Conservation (phyloP, 1,140 invertebrate genomes). For the Galendromus occidentalis region DNA sequence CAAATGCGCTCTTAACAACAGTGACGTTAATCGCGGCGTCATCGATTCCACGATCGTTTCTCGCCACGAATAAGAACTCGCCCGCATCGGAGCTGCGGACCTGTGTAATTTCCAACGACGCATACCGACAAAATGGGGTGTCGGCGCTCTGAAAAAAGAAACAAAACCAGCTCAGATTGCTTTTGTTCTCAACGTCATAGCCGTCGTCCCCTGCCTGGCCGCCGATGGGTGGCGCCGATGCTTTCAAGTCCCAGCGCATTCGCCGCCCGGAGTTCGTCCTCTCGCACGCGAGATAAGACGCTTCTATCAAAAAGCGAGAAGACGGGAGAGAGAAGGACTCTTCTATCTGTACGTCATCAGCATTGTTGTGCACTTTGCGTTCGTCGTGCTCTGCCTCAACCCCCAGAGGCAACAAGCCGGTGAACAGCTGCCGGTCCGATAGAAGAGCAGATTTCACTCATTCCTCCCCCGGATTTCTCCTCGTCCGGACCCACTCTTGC, state of each 20-base stretch:
- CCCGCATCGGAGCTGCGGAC: constrained; percentile 35
- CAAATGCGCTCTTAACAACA: constrained; percentile 5
- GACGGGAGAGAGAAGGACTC: too few relatives aligned
- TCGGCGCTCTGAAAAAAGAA: constrained; percentile 30
- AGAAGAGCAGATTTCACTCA: too few relatives aligned
- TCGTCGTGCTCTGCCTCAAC: too few relatives aligned
- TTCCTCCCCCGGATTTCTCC: too few relatives aligned
- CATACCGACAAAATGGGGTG: constrained; percentile 33
- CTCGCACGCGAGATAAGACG: constrained; percentile 13
- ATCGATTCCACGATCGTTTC: constrained; percentile 34
- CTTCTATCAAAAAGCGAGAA: constrained; percentile 3
- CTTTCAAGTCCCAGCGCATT: not conserved
- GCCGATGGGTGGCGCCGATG: not conserved
- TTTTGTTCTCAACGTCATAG: too few relatives aligned
- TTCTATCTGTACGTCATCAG: too few relatives aligned
- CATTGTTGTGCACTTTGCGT: too few relatives aligned
- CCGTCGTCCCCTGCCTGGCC: too few relatives aligned
- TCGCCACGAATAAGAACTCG: constrained; percentile 37
- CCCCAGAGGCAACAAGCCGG: too few relatives aligned
- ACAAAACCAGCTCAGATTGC: constrained; percentile 15
- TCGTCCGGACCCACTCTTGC: too few relatives aligned
- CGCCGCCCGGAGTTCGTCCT: not conserved
- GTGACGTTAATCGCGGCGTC: constrained; percentile 38
- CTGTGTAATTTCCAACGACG: constrained; percentile 32
- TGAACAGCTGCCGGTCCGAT: too few relatives aligned